Conservation (phyloP, 2,888 invertebrate genomes). For the Amiota minor region DNA sequence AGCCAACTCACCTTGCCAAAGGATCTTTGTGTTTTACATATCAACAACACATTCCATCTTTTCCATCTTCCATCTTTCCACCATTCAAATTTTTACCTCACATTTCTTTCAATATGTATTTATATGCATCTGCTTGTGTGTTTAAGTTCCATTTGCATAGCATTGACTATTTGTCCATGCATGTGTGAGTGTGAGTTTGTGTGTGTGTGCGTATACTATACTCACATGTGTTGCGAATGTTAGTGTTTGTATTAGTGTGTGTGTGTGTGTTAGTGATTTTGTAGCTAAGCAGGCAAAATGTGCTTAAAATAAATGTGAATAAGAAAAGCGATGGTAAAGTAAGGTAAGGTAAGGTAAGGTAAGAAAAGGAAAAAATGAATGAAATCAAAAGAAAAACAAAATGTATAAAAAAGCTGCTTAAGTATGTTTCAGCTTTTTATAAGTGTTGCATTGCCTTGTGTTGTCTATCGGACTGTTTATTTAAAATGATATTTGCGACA, state of each 20-base stretch:
- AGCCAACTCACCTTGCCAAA: not conserved
- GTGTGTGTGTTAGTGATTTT: not conserved
- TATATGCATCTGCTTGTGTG: too few species aligned
- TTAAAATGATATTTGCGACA: not conserved
- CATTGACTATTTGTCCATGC: not conserved
- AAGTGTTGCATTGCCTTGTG: not conserved
- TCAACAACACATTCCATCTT: too few species aligned
- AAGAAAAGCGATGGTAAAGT: not conserved
- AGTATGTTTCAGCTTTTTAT: not conserved
- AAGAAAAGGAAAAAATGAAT: not conserved
- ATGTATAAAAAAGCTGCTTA: conserved; percentile 7
- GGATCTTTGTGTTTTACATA: too few species aligned
- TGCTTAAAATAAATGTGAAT: conserved; percentile 21
- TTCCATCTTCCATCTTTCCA: too few species aligned
- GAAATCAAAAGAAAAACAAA: not conserved
- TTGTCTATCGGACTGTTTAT: not conserved
- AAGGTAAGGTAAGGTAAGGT: not conserved
- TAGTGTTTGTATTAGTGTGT: not conserved
- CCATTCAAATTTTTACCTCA: too few species aligned
- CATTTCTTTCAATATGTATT: too few species aligned
- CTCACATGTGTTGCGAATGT: not conserved
- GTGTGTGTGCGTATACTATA: conserved; percentile 4
- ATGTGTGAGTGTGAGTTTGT: not conserved
- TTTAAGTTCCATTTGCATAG: too few species aligned
- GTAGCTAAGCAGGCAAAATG: conserved; percentile 13